Base-by-base conservation (phyloP, 2,888 invertebrate species). In the Willowsia nigromaculata region DNA sequence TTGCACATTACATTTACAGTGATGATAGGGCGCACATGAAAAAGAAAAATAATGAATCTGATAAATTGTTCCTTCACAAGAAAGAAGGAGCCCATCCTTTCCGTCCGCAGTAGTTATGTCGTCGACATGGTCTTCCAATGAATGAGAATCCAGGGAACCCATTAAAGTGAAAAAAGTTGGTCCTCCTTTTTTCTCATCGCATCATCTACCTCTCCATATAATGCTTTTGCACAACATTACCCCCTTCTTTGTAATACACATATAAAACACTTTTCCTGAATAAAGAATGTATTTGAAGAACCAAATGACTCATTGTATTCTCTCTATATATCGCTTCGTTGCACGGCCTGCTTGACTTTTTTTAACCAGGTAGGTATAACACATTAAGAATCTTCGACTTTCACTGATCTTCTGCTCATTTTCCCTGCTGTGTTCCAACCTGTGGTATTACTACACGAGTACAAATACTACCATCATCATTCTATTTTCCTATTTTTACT, bases 101-200 rank as follows among this genome's bases (percentile, higher is more conserved):
- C 85, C 85, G 56, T 85, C 84, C 71, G 56, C 50, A 71, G 43
- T 15, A 5, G 4, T 40, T 0, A 1, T 18, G 65, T 68, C n/a
- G 37, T 37, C 27, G 15, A 30, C 30, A 62, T 62, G 25, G 11
- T 74, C 47, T 53, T 22, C 74, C 43, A 30, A 76, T 40, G 59
- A 76, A 71, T 71, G 18, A 76, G 76, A 85, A 85, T 85, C 85
- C 56, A 76, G 85, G 85, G 59, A 59, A 59, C 85, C 74, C 85
- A 85, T 85, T 85, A 85, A 76, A 59, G 74, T 76, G 33, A 84
- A 85, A 84, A 85, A 85, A 85, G 76, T 74, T 76, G 50, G 83
- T 25, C 84, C 6, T 84, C 27, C 47, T 85, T 71, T 84, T 53
- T 82, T 40, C 59, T 59, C 81, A 53, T 53, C 78, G 78, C 37